phyloP scores from a whole-genome alignment of 2,113 vertebrate genomes.

The Eulemur rufifrons region DNA sequence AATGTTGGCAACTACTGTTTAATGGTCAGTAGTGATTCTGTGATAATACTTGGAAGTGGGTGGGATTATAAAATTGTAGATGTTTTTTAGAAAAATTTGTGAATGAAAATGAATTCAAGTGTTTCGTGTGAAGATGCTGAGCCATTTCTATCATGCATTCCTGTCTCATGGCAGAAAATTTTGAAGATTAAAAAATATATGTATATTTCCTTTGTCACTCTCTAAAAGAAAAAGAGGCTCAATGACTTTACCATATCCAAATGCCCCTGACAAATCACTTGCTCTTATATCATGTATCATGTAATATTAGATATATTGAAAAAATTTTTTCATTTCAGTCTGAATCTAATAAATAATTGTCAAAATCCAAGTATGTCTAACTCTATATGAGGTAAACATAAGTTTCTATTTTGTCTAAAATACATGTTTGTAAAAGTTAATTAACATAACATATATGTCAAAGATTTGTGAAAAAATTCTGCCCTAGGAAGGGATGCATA shows the following conservation, averaged over 20 bases:
- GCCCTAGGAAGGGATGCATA: not conserved
- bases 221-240: not conserved
- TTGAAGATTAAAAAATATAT: conserved; percentile 90
- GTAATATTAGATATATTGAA: not conserved
- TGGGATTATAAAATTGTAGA: conserved; percentile 86
- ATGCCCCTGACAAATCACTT: not conserved
- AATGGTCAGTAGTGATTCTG: conserved; percentile 85
- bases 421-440: not conserved
- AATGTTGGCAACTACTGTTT: conserved; percentile 88
- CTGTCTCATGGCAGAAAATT: conserved; percentile 95
- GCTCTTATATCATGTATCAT: not conserved
- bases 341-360: not conserved
- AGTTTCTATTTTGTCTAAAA: not conserved
- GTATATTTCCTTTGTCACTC: conserved; percentile 61
- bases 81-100: conserved; percentile 87
- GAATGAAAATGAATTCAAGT: conserved; percentile 89
- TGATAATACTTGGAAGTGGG: conserved; percentile 86
- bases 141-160: conserved; percentile 98
- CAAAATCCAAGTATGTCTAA: conserved; percentile 30
- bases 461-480: not conserved
- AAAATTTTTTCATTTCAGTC: not conserved
- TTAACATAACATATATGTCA: not conserved
- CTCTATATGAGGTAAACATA: not conserved
- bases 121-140: conserved; percentile 96
- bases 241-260: conserved; percentile 52